phyloP scores from a whole-genome alignment of 2,797 vertebrate species.

The Notolepis coatsorum region DNA sequence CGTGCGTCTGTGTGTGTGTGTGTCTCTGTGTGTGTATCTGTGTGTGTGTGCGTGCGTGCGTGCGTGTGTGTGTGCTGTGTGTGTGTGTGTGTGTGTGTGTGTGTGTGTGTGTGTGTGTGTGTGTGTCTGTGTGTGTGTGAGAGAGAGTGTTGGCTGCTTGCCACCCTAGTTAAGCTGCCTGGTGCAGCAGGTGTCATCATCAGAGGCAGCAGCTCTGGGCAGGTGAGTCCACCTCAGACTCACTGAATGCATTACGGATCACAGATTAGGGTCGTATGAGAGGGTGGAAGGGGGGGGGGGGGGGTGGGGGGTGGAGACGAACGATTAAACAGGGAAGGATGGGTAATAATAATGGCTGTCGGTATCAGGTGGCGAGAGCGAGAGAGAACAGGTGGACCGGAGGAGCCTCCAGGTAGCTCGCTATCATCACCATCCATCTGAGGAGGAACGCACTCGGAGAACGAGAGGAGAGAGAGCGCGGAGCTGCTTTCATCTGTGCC shows the following conservation, averaged over 20 bases:
- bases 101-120: conserved; percentile 9
- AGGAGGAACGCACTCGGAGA: conserved; percentile 19
- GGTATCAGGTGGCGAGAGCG: conserved; percentile 48
- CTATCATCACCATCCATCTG: background rate
- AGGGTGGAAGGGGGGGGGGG: conserved; percentile 33
- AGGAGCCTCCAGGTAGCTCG: conserved; percentile 6
- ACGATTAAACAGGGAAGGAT: conserved; percentile 49
- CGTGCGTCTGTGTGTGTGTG: too few relatives aligned
- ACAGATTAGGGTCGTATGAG: conserved; percentile 53
- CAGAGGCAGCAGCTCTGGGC: conserved; percentile 10
- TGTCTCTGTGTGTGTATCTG: too few relatives aligned
- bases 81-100: too few relatives aligned
- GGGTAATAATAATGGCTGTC: conserved; percentile 52
- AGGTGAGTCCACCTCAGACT: conserved; percentile 20
- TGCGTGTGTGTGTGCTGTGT: too few relatives aligned
- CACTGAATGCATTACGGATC: conserved; percentile 54
- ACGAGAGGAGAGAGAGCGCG: too few relatives aligned
- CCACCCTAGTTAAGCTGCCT: conserved; percentile 27
- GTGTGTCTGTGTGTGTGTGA: background rate
- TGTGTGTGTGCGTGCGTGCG: too few relatives aligned
- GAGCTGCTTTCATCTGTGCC: too few relatives aligned
- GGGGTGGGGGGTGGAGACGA: too few relatives aligned
- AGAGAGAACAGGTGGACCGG: conserved; percentile 28
- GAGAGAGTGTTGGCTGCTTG: conserved; percentile 13
- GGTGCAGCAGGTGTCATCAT: background rate